These are phyloP conservation scores for Eucera pruinosa DNA, from an alignment of 2,888 invertebrate species.

Conservation along the genomic window DNA sequence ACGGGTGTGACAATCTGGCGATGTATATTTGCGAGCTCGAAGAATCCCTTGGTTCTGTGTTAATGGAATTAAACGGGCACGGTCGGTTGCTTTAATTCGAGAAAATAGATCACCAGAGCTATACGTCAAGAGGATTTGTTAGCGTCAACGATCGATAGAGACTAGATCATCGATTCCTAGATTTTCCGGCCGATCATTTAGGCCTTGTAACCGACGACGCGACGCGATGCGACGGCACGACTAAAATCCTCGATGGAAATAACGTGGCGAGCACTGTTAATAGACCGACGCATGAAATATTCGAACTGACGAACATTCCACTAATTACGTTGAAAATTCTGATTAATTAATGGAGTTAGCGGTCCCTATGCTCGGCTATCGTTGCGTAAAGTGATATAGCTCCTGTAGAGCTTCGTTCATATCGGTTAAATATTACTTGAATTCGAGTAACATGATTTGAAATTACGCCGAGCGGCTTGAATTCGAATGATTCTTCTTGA, in stretches of 20 bases:
- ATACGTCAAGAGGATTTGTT: not conserved
- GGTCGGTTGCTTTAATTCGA: constrained; percentile 18
- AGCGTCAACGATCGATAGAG: constrained; percentile 10
- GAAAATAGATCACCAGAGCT: constrained; percentile 36
- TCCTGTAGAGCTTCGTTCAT: not conserved
- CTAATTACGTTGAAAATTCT: constrained; percentile 8
- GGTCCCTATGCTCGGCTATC: not conserved
- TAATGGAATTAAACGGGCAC: constrained; percentile 30
- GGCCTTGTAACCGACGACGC: no score
- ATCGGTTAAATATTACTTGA: no score
- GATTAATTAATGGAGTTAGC: constrained; percentile 23
- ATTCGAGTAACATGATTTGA: no score
- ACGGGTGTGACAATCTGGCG: not conserved
- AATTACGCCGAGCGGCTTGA: no score
- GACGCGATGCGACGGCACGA: not conserved
- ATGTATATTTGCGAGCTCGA: not conserved
- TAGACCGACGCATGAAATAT: not conserved
- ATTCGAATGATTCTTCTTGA: no score
- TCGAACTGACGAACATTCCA: not conserved
- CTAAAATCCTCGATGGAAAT: not conserved
- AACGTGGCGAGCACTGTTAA: no score
- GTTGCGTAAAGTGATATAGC: constrained; percentile 13
- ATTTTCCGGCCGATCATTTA: no score
- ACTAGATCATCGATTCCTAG: not conserved
- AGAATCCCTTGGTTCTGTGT: constrained; percentile 19